Evolutionary conservation across 2,888 invertebrate species (phyloP).

Genomic region (Megalurothrips usitatus): DNA sequence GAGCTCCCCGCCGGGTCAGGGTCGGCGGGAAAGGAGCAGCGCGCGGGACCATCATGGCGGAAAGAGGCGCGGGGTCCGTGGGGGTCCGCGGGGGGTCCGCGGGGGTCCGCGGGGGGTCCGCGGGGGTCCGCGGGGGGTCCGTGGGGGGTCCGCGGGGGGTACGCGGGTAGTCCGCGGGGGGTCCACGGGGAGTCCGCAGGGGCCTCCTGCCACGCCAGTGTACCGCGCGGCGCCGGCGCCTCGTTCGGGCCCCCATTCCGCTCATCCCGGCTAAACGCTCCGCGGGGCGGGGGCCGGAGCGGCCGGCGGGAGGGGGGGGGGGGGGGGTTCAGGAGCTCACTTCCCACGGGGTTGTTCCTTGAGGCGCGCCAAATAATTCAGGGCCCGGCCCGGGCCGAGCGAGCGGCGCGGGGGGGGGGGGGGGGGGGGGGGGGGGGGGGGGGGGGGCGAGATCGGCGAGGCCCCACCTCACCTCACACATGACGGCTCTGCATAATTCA

Average conservation of each 20-base stretch:
- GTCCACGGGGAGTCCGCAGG: not conserved
- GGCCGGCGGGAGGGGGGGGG: not conserved
- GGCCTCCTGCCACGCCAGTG: not conserved
- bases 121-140: not conserved
- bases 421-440: too few species aligned
- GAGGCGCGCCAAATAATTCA: conserved; percentile 1
- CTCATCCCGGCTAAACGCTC: conserved; percentile 9
- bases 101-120: not conserved
- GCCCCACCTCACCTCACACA: not conserved
- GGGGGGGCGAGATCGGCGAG: not conserved
- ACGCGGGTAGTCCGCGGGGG: not conserved
- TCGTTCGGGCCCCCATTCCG: not conserved
- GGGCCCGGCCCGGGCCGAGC: not conserved
- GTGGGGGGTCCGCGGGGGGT: not conserved
- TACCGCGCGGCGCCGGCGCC: too few species aligned
- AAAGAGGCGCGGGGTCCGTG: not conserved
- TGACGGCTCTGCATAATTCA: conserved; percentile 5
- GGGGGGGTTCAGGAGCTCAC: not conserved
- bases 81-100: not conserved
- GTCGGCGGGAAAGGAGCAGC: not conserved
- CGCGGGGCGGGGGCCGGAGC: not conserved
- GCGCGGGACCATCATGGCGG: not conserved
- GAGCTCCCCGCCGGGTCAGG: too few species aligned
- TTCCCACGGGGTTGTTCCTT: conserved; percentile 14
- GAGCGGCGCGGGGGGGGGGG: not conserved